Conservation (phyloP, 2,113 vertebrate species). For the Blennius ocellaris region DNA sequence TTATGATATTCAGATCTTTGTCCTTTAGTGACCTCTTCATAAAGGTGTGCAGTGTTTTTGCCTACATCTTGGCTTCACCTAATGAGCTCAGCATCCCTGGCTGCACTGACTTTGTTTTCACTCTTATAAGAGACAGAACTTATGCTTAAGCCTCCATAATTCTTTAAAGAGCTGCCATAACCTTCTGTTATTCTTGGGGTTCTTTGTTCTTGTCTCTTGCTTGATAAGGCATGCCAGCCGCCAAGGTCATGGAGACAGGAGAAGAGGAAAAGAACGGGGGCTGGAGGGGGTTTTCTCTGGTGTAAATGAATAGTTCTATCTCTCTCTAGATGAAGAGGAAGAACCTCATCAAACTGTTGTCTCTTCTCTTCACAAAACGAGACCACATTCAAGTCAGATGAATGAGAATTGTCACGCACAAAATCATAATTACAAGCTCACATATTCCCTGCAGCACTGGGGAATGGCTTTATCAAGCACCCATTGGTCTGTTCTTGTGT, state of each 20-base stretch:
- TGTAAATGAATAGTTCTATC: slow-evolving; percentile 79
- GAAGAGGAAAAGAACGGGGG: slow-evolving; percentile 52
- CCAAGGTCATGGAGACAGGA: slow-evolving; percentile 80
- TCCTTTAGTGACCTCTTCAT: slow-evolving; percentile 75
- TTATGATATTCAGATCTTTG: slow-evolving; percentile 71
- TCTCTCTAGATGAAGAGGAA: slow-evolving; percentile 80
- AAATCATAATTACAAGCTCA: slow-evolving; percentile 82
- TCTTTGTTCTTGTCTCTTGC: slow-evolving; percentile 82
- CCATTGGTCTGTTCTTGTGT: slow-evolving; percentile 70
- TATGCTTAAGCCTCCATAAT: slow-evolving; percentile 73
- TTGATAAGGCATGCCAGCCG: slow-evolving; percentile 79
- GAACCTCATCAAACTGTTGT: slow-evolving; percentile 83
- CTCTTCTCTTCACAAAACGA: slow-evolving; percentile 73
- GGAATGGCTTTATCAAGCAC: slow-evolving; percentile 76
- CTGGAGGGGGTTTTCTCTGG: slow-evolving; percentile 65
- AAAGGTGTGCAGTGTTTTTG: slow-evolving; percentile 63
- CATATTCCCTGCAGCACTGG: slow-evolving; percentile 73
- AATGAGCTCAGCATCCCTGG: slow-evolving; percentile 67
- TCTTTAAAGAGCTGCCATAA: slow-evolving; percentile 82
- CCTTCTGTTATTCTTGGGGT: slow-evolving; percentile 80
- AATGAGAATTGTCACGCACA: slow-evolving; percentile 80
- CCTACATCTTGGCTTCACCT: slow-evolving; percentile 68
- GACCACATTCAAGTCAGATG: slow-evolving; percentile 80
- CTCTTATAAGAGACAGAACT: slow-evolving; percentile 73
- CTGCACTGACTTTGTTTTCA: slow-evolving; percentile 73